A percentile compares a stretch with the other conserved stretches of the same genome.
phyloP scores from a whole-genome alignment of 2,113 vertebrate species.

The Theristicus caerulescens region DNA sequence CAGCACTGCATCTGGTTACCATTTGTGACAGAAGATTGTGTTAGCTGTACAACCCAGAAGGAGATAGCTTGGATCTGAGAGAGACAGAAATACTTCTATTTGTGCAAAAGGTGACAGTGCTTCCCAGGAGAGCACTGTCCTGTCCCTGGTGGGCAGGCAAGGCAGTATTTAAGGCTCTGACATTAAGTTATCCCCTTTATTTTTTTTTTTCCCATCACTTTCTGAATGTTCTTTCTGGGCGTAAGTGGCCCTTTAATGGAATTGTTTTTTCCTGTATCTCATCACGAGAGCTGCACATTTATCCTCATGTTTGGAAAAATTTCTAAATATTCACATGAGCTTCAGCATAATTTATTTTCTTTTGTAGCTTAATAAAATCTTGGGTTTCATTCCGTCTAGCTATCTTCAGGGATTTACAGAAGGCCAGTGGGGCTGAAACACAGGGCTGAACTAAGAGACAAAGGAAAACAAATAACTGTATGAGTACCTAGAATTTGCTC shows the following conservation, averaged over 20 bases:
- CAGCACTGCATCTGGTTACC: neutral
- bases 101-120: neutral
- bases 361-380: constrained; percentile 50
- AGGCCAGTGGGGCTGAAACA: neutral
- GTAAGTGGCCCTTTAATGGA: constrained; percentile 34
- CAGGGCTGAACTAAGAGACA: neutral
- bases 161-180: neutral
- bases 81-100: neutral
- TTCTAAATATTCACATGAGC: constrained; percentile 59
- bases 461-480: neutral
- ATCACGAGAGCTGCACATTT: constrained; percentile 29
- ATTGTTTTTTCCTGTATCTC: constrained; percentile 62
- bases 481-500: constrained; percentile 3
- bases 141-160: neutral
- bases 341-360: constrained; percentile 46
- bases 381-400: constrained; percentile 9
- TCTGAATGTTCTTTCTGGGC: constrained; percentile 17
- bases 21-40: neutral
- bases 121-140: neutral
- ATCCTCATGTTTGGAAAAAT: constrained; percentile 46
- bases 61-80: neutral
- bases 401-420: constrained; percentile 36
- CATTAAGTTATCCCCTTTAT: neutral
- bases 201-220: neutral
- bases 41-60: neutral